phyloP scores from a whole-genome alignment of 2,888 invertebrate species.

The Stenoptilia bipunctidactyla region DNA sequence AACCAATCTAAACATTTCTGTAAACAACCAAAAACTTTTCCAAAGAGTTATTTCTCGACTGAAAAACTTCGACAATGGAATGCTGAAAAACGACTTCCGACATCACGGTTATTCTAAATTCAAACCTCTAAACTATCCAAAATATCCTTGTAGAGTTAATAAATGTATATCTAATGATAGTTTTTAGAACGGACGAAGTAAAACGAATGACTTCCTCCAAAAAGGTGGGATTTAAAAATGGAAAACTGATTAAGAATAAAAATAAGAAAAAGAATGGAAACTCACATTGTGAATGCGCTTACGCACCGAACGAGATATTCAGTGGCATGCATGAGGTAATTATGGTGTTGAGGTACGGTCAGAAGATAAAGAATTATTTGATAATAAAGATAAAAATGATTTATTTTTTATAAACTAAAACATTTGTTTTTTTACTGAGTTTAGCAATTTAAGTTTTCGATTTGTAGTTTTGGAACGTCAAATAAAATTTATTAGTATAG shows the following conservation, averaged over 20 bases:
- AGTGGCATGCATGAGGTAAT: constrained; percentile 37
- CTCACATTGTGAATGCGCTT: constrained; percentile 42
- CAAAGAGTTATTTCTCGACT: constrained; percentile 10
- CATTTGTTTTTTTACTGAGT: no score
- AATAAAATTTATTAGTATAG: no score
- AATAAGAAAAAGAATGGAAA: constrained; percentile 26
- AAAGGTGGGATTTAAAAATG: constrained; percentile 36
- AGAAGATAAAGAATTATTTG: constrained; percentile 13
- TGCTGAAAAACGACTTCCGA: constrained; percentile 50
- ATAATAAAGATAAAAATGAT: background rate
- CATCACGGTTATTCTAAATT: constrained; percentile 32
- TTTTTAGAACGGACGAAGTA: constrained; percentile 39
- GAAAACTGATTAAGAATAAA: constrained; percentile 42
- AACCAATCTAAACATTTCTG: background rate
- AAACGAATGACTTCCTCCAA: constrained; percentile 52
- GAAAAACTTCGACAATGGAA: constrained; percentile 23
- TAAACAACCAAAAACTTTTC: constrained; percentile 2
- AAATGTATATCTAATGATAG: constrained; percentile 23
- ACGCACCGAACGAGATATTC: constrained; percentile 49
- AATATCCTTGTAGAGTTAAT: background rate
- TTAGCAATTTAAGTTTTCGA: no score
- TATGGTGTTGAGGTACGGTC: constrained; percentile 38
- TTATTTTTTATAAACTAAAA: background rate
- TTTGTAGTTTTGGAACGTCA: no score
- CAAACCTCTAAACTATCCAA: constrained; percentile 38